Percentiles rank a stretch among this genome's conserved stretches.
Conservation (phyloP, 1,140 invertebrate species). For the Rhopalosiphum maidis region DNA sequence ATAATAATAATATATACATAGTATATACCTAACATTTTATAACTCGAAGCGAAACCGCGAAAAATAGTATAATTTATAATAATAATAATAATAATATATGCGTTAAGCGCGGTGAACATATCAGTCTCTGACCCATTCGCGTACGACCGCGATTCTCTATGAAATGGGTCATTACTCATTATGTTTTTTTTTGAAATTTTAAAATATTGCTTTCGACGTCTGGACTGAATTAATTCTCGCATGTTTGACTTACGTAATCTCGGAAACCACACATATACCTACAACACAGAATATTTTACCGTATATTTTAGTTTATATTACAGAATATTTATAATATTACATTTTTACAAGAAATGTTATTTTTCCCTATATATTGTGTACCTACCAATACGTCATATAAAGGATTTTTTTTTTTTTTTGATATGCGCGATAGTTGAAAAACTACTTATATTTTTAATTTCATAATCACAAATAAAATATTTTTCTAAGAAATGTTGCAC, state of each 20-base stretch:
- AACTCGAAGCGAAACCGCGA: background rate
- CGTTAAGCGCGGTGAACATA: background rate
- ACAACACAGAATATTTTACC: background rate
- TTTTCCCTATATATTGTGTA: too few species aligned
- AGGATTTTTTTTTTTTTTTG: too few species aligned
- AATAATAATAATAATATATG: background rate
- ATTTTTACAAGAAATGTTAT: background rate
- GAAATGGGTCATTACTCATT: background rate
- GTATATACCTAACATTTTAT: background rate
- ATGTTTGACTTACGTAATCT: background rate
- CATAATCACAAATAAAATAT: too few species aligned
- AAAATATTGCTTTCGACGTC: background rate
- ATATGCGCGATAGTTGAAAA: too few species aligned
- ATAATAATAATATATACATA: background rate
- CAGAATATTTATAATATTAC: background rate
- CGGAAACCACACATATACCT: background rate
- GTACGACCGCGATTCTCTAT: background rate
- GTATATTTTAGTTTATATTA: background rate
- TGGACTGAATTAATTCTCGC: background rate
- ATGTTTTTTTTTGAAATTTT: background rate
- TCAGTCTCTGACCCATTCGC: background rate
- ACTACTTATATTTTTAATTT: too few species aligned
- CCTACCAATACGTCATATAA: too few species aligned
- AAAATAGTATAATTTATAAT: background rate
- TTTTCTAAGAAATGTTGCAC: too few species aligned